Evolutionary conservation across 1,140 invertebrate genomes (phyloP).

Genomic region (Drosophila equinoxialis): DNA sequence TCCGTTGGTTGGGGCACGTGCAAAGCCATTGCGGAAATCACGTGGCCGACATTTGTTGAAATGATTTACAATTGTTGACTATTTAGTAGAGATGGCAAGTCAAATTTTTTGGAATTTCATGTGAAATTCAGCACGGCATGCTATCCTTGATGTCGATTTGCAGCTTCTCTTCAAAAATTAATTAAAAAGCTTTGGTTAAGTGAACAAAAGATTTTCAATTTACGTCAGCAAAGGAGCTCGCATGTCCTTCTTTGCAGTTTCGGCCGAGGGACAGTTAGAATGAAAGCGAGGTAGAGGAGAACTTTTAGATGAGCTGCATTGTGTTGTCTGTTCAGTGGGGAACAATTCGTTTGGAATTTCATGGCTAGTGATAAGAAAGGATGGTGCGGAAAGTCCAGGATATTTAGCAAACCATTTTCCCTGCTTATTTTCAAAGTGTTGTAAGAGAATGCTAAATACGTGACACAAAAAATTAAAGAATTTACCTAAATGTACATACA

Average conservation of each 20-base stretch:
- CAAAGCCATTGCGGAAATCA: slow-evolving; percentile 56
- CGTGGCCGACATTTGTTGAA: slow-evolving; percentile 71
- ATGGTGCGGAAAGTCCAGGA: neutral
- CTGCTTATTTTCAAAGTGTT: slow-evolving; percentile 8
- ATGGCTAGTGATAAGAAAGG: slow-evolving; percentile 6
- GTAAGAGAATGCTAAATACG: neutral
- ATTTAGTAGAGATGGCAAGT: slow-evolving; percentile 47
- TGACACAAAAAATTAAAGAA: neutral
- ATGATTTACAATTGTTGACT: slow-evolving; percentile 71
- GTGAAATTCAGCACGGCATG: slow-evolving; percentile 17
- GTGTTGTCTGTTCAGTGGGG: neutral
- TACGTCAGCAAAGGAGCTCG: slow-evolving; percentile 29
- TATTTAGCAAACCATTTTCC: neutral
- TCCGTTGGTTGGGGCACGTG: slow-evolving; percentile 60
- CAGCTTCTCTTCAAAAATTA: slow-evolving; percentile 39
- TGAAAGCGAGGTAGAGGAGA: too few relatives aligned
- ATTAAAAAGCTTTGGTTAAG: slow-evolving; percentile 50
- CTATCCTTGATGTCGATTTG: slow-evolving; percentile 16
- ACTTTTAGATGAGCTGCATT: slow-evolving; percentile 15
- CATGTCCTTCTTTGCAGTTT: slow-evolving; percentile 17
- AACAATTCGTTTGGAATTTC: slow-evolving; percentile 20
- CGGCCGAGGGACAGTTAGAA: too few relatives aligned
- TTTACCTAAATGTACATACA: neutral
- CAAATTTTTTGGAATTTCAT: neutral
- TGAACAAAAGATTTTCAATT: slow-evolving; percentile 40